phyloP scores from a whole-genome alignment of 2,888 invertebrate species.

The Pammene aurita region DNA sequence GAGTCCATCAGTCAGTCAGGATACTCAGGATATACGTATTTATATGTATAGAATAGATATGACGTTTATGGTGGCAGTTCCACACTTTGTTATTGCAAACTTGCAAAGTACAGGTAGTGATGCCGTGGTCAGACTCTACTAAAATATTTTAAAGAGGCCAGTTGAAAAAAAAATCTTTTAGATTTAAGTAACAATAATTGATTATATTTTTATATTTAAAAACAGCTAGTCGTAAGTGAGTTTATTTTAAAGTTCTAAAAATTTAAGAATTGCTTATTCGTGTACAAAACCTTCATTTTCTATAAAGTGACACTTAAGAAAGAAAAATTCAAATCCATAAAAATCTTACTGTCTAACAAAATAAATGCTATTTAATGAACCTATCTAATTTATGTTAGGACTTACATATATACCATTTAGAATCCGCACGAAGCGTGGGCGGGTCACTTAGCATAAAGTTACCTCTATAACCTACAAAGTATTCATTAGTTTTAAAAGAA shows the following conservation, averaged over 20 bases:
- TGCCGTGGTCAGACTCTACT: no score
- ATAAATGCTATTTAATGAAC: not conserved
- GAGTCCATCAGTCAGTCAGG: no score
- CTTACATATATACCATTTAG: not conserved
- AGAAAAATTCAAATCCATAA: not conserved
- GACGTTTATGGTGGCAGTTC: no score
- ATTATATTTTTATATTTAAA: slow-evolving; percentile 58
- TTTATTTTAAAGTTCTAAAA: slow-evolving; percentile 50
- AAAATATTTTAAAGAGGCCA: not conserved
- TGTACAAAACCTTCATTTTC: not conserved
- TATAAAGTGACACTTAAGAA: not conserved
- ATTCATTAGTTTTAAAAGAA: slow-evolving; percentile 33
- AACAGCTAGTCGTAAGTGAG: slow-evolving; percentile 75
- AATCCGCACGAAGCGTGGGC: not conserved
- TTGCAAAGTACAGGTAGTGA: no score
- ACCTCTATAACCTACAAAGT: slow-evolving; percentile 21
- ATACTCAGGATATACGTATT: no score
- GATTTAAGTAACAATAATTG: slow-evolving; percentile 5
- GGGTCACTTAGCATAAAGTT: slow-evolving; percentile 15
- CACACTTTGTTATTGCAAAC: no score
- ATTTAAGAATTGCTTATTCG: not conserved
- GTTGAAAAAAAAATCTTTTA: not conserved
- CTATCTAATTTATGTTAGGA: not conserved
- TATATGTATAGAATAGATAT: no score
- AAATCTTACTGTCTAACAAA: no score